These are phyloP conservation scores for Origma solitaria DNA, from an alignment of 2,113 vertebrate species.

Conservation along the genomic window DNA sequence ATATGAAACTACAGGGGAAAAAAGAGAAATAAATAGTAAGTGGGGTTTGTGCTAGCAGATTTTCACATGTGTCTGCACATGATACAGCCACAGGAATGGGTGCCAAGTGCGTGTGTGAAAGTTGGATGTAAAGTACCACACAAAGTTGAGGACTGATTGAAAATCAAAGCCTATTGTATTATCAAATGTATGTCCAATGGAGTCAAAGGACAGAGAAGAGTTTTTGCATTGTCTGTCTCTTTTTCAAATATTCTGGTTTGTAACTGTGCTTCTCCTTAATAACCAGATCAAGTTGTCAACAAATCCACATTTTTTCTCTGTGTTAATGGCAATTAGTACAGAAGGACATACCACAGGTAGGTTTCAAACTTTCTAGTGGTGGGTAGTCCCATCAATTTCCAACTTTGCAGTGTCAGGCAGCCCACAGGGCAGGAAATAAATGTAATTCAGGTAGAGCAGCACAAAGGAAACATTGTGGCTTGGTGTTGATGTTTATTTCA, in stretches of 20 bases:
- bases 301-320: background rate
- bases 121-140: background rate
- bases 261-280: background rate
- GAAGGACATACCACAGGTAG: background rate
- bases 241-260: background rate
- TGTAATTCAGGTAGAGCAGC: background rate
- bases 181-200: background rate
- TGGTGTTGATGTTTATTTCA: constrained; percentile 39
- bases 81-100: background rate
- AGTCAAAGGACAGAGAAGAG: background rate
- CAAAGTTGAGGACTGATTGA: background rate
- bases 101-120: background rate
- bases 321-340: background rate
- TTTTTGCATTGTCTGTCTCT: background rate
- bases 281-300: background rate
- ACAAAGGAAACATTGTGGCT: constrained; percentile 1
- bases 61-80: background rate
- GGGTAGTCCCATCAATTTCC: background rate
- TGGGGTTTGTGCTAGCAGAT: background rate
- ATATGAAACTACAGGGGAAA: background rate
- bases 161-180: constrained; percentile 30
- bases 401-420: background rate
- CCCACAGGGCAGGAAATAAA: background rate
- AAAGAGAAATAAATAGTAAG: background rate
- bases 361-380: background rate